Evolutionary conservation across 2,113 vertebrate species (phyloP).

Genomic region (Sprattus sprattus): DNA sequence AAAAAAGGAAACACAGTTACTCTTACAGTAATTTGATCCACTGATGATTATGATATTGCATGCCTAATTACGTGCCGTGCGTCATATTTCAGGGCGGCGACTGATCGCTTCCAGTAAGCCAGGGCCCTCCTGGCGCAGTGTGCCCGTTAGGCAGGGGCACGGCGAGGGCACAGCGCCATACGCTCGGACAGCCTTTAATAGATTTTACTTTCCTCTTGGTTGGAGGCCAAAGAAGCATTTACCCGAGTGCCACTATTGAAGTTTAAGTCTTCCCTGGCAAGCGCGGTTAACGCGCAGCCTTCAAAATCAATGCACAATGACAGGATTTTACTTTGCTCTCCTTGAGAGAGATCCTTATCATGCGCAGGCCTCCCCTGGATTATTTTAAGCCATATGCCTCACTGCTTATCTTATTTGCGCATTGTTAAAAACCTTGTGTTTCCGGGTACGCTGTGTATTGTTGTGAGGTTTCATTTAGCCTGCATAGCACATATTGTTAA

Average conservation of each 20-base stretch:
- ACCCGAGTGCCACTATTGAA: slow-evolving; percentile 4
- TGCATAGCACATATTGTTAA: neutral
- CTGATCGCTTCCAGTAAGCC: neutral
- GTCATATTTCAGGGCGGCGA: neutral
- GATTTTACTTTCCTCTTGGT: slow-evolving; percentile 3
- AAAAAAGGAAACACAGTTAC: neutral
- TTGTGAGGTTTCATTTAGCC: neutral
- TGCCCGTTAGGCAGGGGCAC: neutral
- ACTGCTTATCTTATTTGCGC: slow-evolving; percentile 6
- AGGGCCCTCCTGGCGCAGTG: neutral
- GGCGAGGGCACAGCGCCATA: neutral
- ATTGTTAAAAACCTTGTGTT: neutral
- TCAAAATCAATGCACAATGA: slow-evolving; percentile 20
- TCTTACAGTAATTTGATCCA: neutral
- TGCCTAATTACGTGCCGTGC: neutral
- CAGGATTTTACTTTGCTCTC: slow-evolving; percentile 14
- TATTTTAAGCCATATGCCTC: neutral
- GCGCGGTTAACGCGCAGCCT: slow-evolving; percentile 2
- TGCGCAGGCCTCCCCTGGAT: neutral
- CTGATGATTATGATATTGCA: neutral
- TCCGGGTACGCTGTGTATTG: neutral
- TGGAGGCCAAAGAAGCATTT: slow-evolving; percentile 10
- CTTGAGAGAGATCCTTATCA: slow-evolving; percentile 11
- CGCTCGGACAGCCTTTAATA: slow-evolving; percentile 11
- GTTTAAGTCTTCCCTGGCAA: slow-evolving; percentile 13